Conservation (phyloP, 1,140 invertebrate species). For the Halictus rubicundus region DNA sequence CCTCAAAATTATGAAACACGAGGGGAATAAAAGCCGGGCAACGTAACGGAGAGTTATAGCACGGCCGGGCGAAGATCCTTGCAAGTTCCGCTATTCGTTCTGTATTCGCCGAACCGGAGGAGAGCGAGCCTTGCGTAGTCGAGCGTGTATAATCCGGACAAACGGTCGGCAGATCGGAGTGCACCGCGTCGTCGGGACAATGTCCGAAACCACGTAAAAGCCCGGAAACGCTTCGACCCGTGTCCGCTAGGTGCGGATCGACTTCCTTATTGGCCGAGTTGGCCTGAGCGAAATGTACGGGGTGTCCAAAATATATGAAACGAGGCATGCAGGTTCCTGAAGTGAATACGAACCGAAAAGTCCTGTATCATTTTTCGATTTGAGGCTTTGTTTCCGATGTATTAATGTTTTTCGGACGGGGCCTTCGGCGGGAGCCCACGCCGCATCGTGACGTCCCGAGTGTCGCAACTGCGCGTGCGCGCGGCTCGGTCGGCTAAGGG, state of each 20-base stretch:
- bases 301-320: no score
- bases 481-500: no score
- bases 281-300: not conserved
- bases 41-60: conserved; percentile 1
- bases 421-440: no score
- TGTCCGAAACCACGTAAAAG: not conserved
- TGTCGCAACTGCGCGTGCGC: no score
- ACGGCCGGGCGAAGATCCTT: not conserved
- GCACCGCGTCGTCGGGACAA: not conserved
- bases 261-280: not conserved
- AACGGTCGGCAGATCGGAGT: not conserved
- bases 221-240: no score
- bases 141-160: not conserved
- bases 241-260: not conserved
- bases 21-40: not conserved
- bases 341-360: no score
- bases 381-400: no score
- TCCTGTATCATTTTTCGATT: no score
- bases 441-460: no score
- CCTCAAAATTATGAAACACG: conserved; percentile 2
- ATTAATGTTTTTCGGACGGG: no score
- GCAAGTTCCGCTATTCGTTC: not conserved
- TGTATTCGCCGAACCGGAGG: not conserved
- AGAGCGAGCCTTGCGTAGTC: not conserved
- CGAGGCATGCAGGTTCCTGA: no score